Evolutionary conservation across 2,113 vertebrate genomes (phyloP), one percentile per base, ranked within the genome.

Genomic region (Phycodurus eques): DNA sequence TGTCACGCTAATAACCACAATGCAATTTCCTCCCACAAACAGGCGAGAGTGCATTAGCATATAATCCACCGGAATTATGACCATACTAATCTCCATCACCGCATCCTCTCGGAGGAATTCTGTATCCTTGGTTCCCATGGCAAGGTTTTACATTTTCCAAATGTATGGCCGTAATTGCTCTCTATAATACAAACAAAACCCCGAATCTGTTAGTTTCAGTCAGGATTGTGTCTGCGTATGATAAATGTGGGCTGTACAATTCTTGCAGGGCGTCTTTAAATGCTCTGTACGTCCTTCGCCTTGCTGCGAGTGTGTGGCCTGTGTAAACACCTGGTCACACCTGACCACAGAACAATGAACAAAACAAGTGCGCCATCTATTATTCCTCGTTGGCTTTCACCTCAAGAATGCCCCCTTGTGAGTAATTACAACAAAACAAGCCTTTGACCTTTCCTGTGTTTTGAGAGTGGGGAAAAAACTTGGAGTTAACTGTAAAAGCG

Each of bases 371-470:
- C 56, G 86, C 83, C 90, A 92, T 93, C 85, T 89, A 91, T 93
- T 93, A 92, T 84, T 91, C 87, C 91, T 89, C 86, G 88, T 90
- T 87, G 89, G 87, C 87, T 83, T 85, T 88, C 85, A 90, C 88
- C 84, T 86, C 85, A 87, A 85, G 81, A 79, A 83, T 43, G 33
- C 15, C 75, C 83, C 84, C 77, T 88, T 17, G 78, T 89, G 92
- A 91, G 88, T 92, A 91, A 92, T 93, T 92, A 92, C 84, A 80
- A 82, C 76, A 82, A 91, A 91, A 91, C 77, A 74, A 91, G 88
- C 88, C 86, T 90, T 92, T 93, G 91, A 94, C 92, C 92, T 90
- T 90, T 86, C 84, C 87, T 91, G 86, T 85, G 73, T 89, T 90
- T 87, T 78, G 83, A 69, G 80, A 46, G 22, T 66, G 64, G 85